Conservation (phyloP, 2,888 invertebrate species). For the Ennomos fuscantarius region DNA sequence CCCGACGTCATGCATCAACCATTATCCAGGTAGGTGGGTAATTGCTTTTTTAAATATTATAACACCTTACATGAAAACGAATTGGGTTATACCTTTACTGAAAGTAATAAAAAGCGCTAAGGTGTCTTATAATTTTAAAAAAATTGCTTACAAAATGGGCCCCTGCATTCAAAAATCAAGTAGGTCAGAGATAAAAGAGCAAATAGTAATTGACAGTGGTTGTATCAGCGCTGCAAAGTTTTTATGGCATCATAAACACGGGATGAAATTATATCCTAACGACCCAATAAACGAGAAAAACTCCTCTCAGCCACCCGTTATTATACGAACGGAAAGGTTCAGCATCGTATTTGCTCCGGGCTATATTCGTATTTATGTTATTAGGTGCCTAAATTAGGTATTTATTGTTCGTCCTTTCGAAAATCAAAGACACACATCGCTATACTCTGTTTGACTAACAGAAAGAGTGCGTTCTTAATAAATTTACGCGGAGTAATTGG, state of each 20-base stretch:
- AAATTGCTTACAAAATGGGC: background rate
- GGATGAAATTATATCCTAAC: conserved; percentile 83
- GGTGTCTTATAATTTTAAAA: too few species aligned
- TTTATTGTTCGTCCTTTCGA: conserved; percentile 33
- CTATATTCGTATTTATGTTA: conserved; percentile 59
- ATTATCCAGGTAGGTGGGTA: conserved; percentile 11
- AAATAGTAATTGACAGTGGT: conserved; percentile 74
- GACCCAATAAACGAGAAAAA: conserved; percentile 80
- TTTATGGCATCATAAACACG: conserved; percentile 80
- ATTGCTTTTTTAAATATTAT: conserved; percentile 32
- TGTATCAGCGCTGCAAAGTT: conserved; percentile 78
- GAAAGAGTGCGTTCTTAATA: conserved; percentile 32
- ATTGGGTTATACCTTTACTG: background rate
- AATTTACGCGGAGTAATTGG: conserved; percentile 51
- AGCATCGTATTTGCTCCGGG: conserved; percentile 56
- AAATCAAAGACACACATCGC: conserved; percentile 30
- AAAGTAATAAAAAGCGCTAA: too few species aligned
- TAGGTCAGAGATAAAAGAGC: conserved; percentile 42
- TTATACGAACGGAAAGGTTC: conserved; percentile 70
- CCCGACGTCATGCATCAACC: conserved; percentile 52
- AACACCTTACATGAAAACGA: conserved; percentile 12
- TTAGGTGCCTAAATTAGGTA: conserved; percentile 50
- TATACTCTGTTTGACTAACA: conserved; percentile 27
- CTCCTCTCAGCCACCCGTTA: conserved; percentile 72
- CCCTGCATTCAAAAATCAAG: conserved; percentile 40